These are phyloP conservation scores for Zaprionus vittiger DNA, from an alignment of 1,140 invertebrate genomes.

Conservation along the genomic window DNA sequence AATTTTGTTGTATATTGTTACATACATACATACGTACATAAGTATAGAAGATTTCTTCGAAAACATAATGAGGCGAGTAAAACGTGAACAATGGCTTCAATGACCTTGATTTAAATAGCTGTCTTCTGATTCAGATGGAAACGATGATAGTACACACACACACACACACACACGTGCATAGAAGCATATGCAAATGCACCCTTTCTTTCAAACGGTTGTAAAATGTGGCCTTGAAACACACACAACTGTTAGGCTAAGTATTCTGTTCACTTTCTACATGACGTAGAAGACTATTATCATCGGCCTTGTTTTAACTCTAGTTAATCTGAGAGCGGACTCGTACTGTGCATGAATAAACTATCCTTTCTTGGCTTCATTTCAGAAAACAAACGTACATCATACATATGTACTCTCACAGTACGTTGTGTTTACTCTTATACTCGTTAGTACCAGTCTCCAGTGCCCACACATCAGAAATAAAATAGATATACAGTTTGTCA, in stretches of 20 bases:
- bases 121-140: background rate
- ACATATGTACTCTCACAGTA: no score
- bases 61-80: constrained; percentile 2
- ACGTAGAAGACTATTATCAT: background rate
- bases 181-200: constrained; percentile 5
- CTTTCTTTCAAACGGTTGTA: constrained; percentile 1
- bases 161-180: background rate
- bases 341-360: no score
- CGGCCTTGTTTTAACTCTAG: background rate
- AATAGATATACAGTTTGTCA: no score
- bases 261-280: background rate
- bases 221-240: background rate
- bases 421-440: no score
- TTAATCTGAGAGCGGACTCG: no score
- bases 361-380: no score
- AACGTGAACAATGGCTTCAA: background rate
- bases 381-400: no score
- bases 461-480: no score
- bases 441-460: no score
- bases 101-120: background rate
- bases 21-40: background rate
- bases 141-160: background rate
- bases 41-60: background rate
- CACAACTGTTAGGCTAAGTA: background rate
- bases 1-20: background rate